phyloP scores from a whole-genome alignment of 2,797 vertebrate species.

The Gambusia yucatana region DNA sequence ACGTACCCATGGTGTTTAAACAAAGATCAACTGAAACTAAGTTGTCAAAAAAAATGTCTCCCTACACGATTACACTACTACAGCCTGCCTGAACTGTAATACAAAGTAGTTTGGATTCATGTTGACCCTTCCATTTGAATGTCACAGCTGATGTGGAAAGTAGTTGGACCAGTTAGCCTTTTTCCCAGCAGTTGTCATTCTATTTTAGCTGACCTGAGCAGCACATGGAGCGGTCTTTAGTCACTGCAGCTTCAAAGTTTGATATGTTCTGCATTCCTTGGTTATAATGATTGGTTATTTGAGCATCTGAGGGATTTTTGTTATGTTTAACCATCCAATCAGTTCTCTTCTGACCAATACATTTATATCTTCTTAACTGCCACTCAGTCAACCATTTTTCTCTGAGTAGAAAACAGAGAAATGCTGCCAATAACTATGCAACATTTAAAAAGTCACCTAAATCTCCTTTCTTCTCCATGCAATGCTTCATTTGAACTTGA shows the following conservation, averaged over 20 bases:
- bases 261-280: neutral
- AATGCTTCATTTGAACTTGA: neutral
- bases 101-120: neutral
- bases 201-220: neutral
- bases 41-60: neutral
- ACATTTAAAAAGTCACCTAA: slow-evolving; percentile 1
- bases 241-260: neutral
- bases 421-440: neutral
- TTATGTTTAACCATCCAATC: neutral
- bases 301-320: neutral
- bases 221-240: neutral
- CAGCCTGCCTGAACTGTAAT: neutral
- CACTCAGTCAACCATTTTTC: neutral
- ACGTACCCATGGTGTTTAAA: neutral
- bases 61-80: neutral
- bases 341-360: neutral
- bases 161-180: neutral
- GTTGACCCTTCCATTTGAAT: neutral
- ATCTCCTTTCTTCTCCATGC: neutral
- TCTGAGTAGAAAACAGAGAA: neutral
- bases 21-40: neutral
- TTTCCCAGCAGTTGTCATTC: neutral
- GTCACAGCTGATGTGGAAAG: neutral
- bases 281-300: neutral
- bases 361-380: neutral